Evolutionary conservation across 2,113 vertebrate species (phyloP).

Genomic region (Andinoacara biseriatus): DNA sequence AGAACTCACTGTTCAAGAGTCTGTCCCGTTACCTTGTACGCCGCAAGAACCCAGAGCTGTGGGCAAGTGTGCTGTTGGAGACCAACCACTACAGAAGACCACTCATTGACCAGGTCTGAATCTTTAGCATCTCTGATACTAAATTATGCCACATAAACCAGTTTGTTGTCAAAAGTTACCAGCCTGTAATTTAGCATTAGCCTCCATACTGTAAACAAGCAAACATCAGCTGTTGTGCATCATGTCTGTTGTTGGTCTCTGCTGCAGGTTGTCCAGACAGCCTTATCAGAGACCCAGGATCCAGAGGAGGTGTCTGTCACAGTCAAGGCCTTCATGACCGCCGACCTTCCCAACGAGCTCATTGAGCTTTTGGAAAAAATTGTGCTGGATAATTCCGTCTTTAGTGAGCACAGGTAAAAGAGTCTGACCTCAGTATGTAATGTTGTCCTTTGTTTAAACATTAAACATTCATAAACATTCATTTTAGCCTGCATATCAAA

Average conservation of each 20-base stretch:
- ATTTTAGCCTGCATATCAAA: not conserved
- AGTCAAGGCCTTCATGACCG: conserved; percentile 99
- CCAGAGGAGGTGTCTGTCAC: conserved; percentile 99
- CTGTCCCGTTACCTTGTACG: conserved; percentile 96
- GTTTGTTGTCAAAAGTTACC: not conserved
- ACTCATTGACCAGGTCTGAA: conserved; percentile 92
- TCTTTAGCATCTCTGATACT: not conserved
- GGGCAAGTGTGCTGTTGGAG: conserved; percentile 96
- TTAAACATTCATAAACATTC: not conserved
- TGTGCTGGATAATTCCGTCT: conserved; percentile 98
- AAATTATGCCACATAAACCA: not conserved
- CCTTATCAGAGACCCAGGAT: conserved; percentile 97
- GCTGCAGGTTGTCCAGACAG: conserved; percentile 94
- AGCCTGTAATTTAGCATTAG: not conserved
- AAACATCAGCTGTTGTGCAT: not conserved
- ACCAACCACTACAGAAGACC: conserved; percentile 96
- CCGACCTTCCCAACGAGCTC: conserved; percentile 98
- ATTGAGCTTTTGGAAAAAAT: conserved; percentile 99
- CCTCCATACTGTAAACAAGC: not conserved
- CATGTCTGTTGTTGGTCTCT: not conserved
- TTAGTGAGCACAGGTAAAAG: conserved; percentile 95
- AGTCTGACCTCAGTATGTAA: not conserved
- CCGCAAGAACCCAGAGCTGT: conserved; percentile 95
- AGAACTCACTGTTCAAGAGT: conserved; percentile 99
- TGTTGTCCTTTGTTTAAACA: not conserved